phyloP scores from a whole-genome alignment of 2,888 invertebrate species.

The Brenthis daphne region DNA sequence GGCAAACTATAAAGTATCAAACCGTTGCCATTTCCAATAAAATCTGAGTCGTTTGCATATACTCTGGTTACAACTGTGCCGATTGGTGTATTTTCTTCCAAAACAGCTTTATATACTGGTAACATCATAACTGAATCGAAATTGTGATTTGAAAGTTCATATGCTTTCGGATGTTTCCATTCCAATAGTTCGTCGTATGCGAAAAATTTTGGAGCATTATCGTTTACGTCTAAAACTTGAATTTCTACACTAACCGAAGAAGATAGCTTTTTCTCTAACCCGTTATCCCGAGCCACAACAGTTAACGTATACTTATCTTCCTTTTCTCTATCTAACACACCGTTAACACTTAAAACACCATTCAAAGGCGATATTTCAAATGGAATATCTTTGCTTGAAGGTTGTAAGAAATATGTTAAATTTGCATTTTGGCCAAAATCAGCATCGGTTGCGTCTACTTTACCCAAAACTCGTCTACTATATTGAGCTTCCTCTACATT shows the following conservation, averaged over 20 bases:
- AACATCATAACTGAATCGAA: constrained; percentile 80
- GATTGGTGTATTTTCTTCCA: constrained; percentile 88
- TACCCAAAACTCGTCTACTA: constrained; percentile 86
- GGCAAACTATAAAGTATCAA: constrained; percentile 89
- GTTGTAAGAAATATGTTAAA: constrained; percentile 86
- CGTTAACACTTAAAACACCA: constrained; percentile 87
- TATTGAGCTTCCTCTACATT: constrained; percentile 91
- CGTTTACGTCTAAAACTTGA: constrained; percentile 91
- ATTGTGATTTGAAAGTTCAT: constrained; percentile 74
- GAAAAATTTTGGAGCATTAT: constrained; percentile 90
- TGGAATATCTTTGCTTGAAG: constrained; percentile 77
- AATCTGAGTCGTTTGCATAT: constrained; percentile 92
- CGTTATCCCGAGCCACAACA: constrained; percentile 89
- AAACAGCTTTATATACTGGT: constrained; percentile 89
- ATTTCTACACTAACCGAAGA: constrained; percentile 90
- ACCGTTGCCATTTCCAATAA: constrained; percentile 93
- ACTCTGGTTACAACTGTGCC: constrained; percentile 89
- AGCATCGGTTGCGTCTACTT: constrained; percentile 88
- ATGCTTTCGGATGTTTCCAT: constrained; percentile 74
- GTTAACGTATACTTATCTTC: constrained; percentile 87
- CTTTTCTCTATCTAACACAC: constrained; percentile 89
- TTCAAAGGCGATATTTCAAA: constrained; percentile 87
- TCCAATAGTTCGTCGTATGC: constrained; percentile 86
- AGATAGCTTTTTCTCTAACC: constrained; percentile 83
- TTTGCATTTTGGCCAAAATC: constrained; percentile 92